Base-by-base conservation (phyloP, 2,888 invertebrate genomes). In the Zygothrica quintamaculata region DNA sequence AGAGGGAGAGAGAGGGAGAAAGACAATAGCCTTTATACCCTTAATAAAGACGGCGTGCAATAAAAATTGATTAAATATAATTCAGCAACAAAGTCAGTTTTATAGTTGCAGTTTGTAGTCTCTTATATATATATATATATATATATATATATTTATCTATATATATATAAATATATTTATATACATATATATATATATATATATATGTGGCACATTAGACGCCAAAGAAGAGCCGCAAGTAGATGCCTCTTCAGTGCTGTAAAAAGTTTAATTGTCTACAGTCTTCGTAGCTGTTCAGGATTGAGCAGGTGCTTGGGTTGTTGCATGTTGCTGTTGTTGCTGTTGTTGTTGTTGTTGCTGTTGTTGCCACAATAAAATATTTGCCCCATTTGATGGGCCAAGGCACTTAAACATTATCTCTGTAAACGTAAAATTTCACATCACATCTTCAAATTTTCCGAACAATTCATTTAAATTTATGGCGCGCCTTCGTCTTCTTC, bases 1-100 rank as follows among this genome's bases (percentile, higher is more conserved):
- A 22, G 18, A 5, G 18, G 5, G 5, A 22, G 18, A 5, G 18
- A 22, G 5, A 5, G 18, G 3, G 5, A 5, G 18, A 22, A 5
- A 5, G n/a, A 22, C 51, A 47, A 34, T 47, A 46, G 55, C 47
- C 75, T 84, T 86, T 86, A 88, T 86, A 84, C 80, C 86, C 86
- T 79, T 86, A 87, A 87, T 84, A 86, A 84, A 85, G 82, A 78
- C 79, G 85, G 66, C 75, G 84, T 86, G 82, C 70, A 85, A 87
- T 87, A 87, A 82, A 82, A 82, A 87, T 82, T 82, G 87, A 82
- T 82, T 82, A 82, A 82, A 82, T 87, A 82, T 82, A 82, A 82
- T 82, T 87, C 78, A 82, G 86, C 82, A 87, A 82, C 82, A 82
- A 87, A 75, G 82, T 87, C 68, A 48, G 66, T 82, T 87, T 82